Conservation (phyloP, 2,113 vertebrate genomes). For the Aleadryas rufinucha region DNA sequence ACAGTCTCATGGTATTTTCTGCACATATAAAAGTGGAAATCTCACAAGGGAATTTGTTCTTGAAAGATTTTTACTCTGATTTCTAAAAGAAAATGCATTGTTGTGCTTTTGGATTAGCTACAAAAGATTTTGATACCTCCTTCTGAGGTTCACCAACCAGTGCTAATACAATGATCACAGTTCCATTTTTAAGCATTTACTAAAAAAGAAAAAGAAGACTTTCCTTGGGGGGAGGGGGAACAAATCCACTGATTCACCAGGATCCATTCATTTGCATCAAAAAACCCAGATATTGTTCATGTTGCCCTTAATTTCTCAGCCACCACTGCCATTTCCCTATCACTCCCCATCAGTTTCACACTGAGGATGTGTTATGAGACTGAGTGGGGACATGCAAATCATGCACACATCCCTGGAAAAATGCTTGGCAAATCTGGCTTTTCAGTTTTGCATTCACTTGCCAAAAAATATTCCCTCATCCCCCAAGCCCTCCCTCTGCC, state of each 20-base stretch:
- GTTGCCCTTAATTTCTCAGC: not conserved
- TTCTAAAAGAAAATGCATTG: conserved; percentile 21
- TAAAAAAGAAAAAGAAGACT: not conserved
- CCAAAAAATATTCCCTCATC: conserved; percentile 59
- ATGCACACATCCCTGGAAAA: conserved; percentile 43
- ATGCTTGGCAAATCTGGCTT: conserved; percentile 53
- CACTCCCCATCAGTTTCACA: not conserved
- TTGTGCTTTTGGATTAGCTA: conserved; percentile 26
- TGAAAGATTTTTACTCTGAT: conserved; percentile 49
- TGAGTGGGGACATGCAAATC: conserved; percentile 37
- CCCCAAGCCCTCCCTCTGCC: conserved; percentile 34
- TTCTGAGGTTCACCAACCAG: conserved; percentile 10
- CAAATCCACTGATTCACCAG: not conserved
- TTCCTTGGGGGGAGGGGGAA: not conserved
- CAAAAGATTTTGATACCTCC: conserved; percentile 23
- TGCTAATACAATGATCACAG: conserved; percentile 15
- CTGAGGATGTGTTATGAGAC: conserved; percentile 1
- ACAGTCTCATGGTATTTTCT: not conserved
- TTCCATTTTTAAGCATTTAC: not conserved
- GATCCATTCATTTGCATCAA: not conserved
- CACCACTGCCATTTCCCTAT: not conserved
- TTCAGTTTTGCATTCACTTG: conserved; percentile 51
- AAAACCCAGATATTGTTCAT: not conserved
- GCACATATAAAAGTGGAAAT: not conserved
- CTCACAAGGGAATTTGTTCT: conserved; percentile 56